These are phyloP conservation scores for Lophura nycthemera DNA, from an alignment of 2,113 vertebrate genomes.

Conservation along the genomic window DNA sequence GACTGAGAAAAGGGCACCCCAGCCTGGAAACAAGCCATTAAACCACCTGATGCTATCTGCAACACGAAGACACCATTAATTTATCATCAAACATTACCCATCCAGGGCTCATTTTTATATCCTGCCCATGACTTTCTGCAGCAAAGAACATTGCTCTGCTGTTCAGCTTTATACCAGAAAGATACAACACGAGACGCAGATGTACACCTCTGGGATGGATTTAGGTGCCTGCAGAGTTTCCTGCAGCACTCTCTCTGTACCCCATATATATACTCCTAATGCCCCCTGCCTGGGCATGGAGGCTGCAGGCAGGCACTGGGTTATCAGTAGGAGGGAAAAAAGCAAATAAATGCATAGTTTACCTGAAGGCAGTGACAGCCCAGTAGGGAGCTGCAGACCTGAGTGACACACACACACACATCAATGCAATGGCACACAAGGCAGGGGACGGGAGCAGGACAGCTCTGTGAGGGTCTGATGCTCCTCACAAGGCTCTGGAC, in stretches of 20 bases:
- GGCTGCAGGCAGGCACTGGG: background rate
- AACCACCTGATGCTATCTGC: background rate
- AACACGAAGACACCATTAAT: background rate
- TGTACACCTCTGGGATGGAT: background rate
- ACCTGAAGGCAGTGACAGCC: background rate
- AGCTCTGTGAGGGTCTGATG: no score
- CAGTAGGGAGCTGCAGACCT: background rate
- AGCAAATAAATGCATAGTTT: background rate
- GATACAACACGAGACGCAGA: no score
- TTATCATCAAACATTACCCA: background rate
- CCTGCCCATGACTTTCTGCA: background rate
- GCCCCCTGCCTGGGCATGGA: no score
- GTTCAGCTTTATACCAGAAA: background rate
- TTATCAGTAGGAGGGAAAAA: no score
- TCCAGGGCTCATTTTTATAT: background rate
- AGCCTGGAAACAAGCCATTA: background rate
- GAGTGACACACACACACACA: background rate
- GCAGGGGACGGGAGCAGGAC: no score
- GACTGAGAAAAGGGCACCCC: background rate
- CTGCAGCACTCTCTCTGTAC: background rate
- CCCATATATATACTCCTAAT: fast-evolving
- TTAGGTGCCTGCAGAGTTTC: background rate
- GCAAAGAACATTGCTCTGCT: background rate
- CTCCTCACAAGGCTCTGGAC: background rate
- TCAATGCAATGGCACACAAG: no score